These are phyloP conservation scores for Prionchulus punctatus DNA, from an alignment of 2,888 invertebrate species.

Conservation along the genomic window DNA sequence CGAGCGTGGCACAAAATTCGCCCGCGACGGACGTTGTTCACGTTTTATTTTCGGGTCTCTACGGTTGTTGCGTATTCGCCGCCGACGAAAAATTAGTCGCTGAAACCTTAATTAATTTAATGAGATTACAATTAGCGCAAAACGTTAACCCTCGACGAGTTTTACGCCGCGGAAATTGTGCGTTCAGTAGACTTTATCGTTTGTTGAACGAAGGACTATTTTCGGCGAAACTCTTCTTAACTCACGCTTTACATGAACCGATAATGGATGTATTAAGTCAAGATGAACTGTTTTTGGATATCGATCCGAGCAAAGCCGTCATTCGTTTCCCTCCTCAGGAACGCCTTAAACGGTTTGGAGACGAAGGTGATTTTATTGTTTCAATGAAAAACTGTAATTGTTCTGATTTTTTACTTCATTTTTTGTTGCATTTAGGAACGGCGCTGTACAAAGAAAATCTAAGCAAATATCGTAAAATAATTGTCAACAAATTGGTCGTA, in stretches of 20 bases:
- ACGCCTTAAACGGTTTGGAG: slow-evolving; percentile 56
- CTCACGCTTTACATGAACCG: slow-evolving; percentile 74
- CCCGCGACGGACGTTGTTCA: slow-evolving; percentile 13
- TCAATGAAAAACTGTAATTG: background rate
- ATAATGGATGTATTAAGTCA: slow-evolving; percentile 70
- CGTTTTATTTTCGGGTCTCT: slow-evolving; percentile 46
- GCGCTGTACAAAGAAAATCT: slow-evolving; percentile 55
- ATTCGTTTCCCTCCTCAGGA: slow-evolving; percentile 50
- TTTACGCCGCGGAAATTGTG: slow-evolving; percentile 64
- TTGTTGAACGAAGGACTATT: slow-evolving; percentile 73
- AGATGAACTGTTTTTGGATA: slow-evolving; percentile 74
- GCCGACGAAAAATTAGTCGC: slow-evolving; percentile 50
- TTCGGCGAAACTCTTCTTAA: slow-evolving; percentile 76
- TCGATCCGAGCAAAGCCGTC: slow-evolving; percentile 60
- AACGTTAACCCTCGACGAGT: slow-evolving; percentile 46
- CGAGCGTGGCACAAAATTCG: too few relatives aligned
- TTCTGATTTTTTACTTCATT: background rate
- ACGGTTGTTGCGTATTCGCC: slow-evolving; percentile 55
- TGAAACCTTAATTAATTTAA: slow-evolving; percentile 39
- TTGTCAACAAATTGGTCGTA: slow-evolving; percentile 54
- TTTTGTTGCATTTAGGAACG: slow-evolving; percentile 38
- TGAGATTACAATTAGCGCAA: slow-evolving; percentile 52
- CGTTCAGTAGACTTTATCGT: slow-evolving; percentile 68
- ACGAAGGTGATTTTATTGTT: slow-evolving; percentile 41
- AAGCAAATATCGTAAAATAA: slow-evolving; percentile 51